These are phyloP conservation scores for Harpalus rufipes DNA, from an alignment of 2,888 invertebrate genomes.

Conservation along the genomic window DNA sequence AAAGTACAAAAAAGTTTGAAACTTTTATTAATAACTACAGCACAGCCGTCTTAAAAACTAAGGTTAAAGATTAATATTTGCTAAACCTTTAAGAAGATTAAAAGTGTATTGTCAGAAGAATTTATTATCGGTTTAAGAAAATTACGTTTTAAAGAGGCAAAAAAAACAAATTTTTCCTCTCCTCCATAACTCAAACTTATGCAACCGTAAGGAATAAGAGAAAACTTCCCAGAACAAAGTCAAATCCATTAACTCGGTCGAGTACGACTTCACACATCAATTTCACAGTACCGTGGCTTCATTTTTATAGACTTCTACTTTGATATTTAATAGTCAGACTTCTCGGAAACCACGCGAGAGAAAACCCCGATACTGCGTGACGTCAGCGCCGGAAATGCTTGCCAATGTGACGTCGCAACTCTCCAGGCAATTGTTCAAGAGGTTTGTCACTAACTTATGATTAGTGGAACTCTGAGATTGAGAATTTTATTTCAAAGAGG, in stretches of 20 bases:
- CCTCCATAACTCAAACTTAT: slow-evolving; percentile 3
- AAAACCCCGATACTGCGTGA: slow-evolving; percentile 22
- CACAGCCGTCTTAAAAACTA: not conserved
- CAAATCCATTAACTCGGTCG: slow-evolving; percentile 20
- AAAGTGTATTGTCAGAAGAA: not conserved
- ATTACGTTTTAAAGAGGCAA: slow-evolving; percentile 18
- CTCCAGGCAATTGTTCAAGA: not conserved
- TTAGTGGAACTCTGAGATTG: not conserved
- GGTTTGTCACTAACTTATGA: not conserved
- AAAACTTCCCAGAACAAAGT: slow-evolving; percentile 18
- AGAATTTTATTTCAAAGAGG: not conserved
- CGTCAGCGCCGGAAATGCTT: slow-evolving; percentile 40
- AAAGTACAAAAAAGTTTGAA: too few relatives aligned
- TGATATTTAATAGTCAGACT: slow-evolving; percentile 49
- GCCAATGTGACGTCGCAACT: not conserved
- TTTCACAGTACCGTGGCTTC: slow-evolving; percentile 45
- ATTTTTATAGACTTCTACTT: slow-evolving; percentile 15
- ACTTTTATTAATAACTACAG: too few relatives aligned
- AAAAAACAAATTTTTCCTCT: not conserved
- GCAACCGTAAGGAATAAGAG: not conserved
- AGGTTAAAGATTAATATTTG: not conserved
- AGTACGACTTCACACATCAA: slow-evolving; percentile 49
- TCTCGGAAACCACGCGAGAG: slow-evolving; percentile 18
- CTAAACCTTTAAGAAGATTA: slow-evolving; percentile 14
- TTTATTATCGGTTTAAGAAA: slow-evolving; percentile 18